Evolutionary conservation across 1,140 invertebrate species (phyloP).

Genomic region (Lordiphosa mommai): DNA sequence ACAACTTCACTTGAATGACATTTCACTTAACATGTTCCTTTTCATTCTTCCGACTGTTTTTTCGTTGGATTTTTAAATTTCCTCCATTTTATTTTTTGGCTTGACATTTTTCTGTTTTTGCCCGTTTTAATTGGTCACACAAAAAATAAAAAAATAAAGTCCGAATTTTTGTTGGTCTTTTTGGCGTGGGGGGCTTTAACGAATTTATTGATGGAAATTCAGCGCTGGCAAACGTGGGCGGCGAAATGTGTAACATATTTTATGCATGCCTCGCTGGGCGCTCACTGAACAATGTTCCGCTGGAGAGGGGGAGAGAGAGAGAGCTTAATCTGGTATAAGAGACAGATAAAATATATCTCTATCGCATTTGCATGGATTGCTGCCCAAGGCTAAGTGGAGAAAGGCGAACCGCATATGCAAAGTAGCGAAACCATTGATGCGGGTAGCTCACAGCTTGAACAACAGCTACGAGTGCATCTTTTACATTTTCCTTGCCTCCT

Average conservation of each 20-base stretch:
- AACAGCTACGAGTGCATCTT: slow-evolving; percentile 29
- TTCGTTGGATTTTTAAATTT: too few species aligned
- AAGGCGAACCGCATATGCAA: slow-evolving; percentile 6
- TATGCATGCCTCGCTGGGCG: slow-evolving; percentile 46
- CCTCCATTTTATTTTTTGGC: too few species aligned
- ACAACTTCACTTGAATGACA: slow-evolving; percentile 13
- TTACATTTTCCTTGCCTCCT: background rate
- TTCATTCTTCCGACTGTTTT: background rate
- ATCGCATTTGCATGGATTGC: slow-evolving; percentile 26
- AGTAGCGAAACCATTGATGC: slow-evolving; percentile 16
- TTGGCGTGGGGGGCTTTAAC: slow-evolving; percentile 20
- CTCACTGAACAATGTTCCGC: slow-evolving; percentile 35
- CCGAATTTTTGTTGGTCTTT: background rate
- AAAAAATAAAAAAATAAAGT: too few species aligned
- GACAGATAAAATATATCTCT: slow-evolving; percentile 34
- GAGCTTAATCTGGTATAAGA: background rate
- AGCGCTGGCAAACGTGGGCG: slow-evolving; percentile 3
- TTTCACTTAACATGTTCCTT: slow-evolving; percentile 3
- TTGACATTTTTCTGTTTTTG: slow-evolving; percentile 1
- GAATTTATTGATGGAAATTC: slow-evolving; percentile 36
- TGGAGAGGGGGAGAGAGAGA: background rate
- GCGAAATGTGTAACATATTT: slow-evolving; percentile 49
- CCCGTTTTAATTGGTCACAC: slow-evolving; percentile 30
- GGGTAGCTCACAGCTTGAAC: slow-evolving; percentile 9
- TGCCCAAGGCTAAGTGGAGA: slow-evolving; percentile 4